Evolutionary conservation across 1,140 invertebrate species (phyloP).

Genomic region (Oryctes rhinoceros): DNA sequence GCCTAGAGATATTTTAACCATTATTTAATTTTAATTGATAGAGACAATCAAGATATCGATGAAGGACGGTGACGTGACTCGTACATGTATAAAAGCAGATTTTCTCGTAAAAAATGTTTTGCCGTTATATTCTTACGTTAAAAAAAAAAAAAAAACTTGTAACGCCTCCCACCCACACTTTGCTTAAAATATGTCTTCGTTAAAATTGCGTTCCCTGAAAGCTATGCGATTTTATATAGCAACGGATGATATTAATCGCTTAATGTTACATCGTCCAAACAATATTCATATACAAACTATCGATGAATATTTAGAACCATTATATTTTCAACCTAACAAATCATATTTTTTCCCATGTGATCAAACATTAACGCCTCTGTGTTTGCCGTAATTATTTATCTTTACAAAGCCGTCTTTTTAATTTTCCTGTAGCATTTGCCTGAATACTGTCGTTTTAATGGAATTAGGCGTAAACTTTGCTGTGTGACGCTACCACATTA

Average conservation of each 20-base stretch:
- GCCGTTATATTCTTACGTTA: neutral
- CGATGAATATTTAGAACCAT: too few species aligned
- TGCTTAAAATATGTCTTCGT: constrained; percentile 3
- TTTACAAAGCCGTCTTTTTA: too few species aligned
- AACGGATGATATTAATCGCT: constrained; percentile 1
- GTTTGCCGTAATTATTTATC: too few species aligned
- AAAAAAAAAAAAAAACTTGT: neutral
- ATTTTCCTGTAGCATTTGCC: neutral
- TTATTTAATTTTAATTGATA: too few species aligned
- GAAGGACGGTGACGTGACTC: neutral
- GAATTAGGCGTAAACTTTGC: too few species aligned
- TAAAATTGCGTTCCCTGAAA: constrained; percentile 8
- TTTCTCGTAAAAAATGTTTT: neutral
- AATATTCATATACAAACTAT: neutral
- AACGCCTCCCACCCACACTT: neutral
- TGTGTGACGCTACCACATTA: too few species aligned
- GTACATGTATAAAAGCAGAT: neutral
- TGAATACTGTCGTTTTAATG: neutral
- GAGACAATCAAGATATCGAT: too few species aligned
- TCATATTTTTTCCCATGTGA: too few species aligned
- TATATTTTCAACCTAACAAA: too few species aligned
- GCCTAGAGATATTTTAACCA: too few species aligned
- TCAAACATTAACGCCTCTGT: too few species aligned
- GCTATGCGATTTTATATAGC: neutral
- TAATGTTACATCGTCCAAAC: neutral